These are phyloP conservation scores for Oligia latruncula DNA, from an alignment of 2,888 invertebrate species.

Conservation along the genomic window DNA sequence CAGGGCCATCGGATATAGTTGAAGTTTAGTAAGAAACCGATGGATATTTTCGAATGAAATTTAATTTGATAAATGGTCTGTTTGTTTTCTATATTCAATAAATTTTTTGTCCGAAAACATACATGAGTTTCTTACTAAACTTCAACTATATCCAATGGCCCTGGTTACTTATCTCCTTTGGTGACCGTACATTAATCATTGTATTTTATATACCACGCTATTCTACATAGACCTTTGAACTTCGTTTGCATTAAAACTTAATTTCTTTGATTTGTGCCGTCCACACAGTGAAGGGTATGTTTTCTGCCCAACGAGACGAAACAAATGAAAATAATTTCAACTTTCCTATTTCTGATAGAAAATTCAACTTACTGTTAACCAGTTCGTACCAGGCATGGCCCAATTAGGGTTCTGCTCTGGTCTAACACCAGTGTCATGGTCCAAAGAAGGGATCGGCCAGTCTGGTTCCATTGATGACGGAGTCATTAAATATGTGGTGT, in stretches of 20 bases:
- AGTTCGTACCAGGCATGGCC: conserved; percentile 81
- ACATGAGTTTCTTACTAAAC: too few relatives aligned
- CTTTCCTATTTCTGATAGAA: background rate
- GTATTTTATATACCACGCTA: background rate
- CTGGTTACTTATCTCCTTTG: too few relatives aligned
- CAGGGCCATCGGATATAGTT: too few relatives aligned
- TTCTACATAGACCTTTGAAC: background rate
- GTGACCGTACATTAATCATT: background rate
- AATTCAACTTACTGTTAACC: conserved; percentile 79
- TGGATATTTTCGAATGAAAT: too few relatives aligned
- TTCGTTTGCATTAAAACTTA: background rate
- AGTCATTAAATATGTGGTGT: conserved; percentile 85
- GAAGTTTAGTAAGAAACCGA: too few relatives aligned
- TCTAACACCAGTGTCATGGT: conserved; percentile 81
- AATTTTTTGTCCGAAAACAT: too few relatives aligned
- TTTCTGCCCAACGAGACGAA: background rate
- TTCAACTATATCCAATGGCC: too few relatives aligned
- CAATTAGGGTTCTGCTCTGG: conserved; percentile 79
- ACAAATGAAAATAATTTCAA: background rate
- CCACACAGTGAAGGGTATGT: background rate
- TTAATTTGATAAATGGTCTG: too few relatives aligned
- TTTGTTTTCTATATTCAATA: too few relatives aligned
- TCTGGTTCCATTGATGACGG: conserved; percentile 75
- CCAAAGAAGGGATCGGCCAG: conserved; percentile 79
- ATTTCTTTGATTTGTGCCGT: background rate